These are phyloP conservation scores for Panthera uncia DNA, from an alignment of 2,113 vertebrate species.

Conservation along the genomic window DNA sequence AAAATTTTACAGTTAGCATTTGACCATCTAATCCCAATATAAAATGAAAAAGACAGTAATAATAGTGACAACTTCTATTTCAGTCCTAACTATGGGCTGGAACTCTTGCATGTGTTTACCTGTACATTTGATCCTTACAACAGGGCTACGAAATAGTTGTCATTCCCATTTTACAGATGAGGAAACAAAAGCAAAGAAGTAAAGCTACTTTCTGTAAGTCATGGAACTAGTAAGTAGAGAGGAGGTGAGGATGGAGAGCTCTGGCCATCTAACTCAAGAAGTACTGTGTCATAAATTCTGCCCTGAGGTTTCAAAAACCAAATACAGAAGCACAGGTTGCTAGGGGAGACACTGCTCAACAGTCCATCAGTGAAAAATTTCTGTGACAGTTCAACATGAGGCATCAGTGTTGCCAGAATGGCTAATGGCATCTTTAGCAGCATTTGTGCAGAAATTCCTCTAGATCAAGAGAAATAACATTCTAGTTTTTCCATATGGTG, in stretches of 20 bases:
- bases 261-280: neutral
- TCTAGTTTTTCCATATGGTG: neutral
- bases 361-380: neutral
- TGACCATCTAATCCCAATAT: neutral
- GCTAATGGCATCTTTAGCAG: neutral
- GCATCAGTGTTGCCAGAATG: neutral
- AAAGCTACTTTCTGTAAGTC: neutral
- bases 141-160: neutral
- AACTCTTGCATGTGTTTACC: neutral
- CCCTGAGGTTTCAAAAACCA: neutral
- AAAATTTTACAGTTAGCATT: neutral
- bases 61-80: neutral
- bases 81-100: neutral
- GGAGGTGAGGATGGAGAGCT: neutral
- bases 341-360: neutral
- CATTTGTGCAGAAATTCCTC: neutral
- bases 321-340: neutral
- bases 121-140: neutral
- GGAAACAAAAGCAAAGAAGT: constrained; percentile 11
- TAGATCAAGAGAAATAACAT: neutral
- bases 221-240: neutral
- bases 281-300: neutral
- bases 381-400: neutral
- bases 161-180: neutral
- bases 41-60: neutral